Conservation (phyloP, 2,113 vertebrate genomes). For the Petrocephalus microphthalmus region DNA sequence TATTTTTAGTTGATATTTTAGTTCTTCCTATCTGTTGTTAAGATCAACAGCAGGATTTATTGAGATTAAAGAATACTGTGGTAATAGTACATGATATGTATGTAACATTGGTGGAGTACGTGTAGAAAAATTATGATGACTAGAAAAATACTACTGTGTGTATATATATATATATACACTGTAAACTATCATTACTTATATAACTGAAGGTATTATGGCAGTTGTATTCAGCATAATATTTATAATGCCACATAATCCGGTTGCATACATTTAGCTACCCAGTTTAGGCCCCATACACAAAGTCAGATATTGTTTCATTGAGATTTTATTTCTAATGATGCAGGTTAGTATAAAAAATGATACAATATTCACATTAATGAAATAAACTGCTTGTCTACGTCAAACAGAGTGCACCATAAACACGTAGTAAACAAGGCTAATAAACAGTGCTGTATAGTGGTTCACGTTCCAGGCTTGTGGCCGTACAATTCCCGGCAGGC, state of each 20-base stretch:
- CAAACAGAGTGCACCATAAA: not conserved
- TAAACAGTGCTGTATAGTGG: not conserved
- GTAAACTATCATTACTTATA: not conserved
- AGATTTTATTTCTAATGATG: not conserved
- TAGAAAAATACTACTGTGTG: too few species aligned
- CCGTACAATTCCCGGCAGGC: not conserved
- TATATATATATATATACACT: too few species aligned
- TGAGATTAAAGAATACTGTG: not conserved
- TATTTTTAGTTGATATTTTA: not conserved
- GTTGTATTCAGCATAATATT: not conserved
- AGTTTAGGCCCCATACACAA: not conserved
- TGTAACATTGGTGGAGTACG: too few species aligned
- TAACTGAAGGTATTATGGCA: not conserved
- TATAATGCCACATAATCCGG: not conserved
- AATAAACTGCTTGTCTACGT: not conserved
- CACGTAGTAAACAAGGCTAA: not conserved
- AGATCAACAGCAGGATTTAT: not conserved
- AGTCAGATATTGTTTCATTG: not conserved
- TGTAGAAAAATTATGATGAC: too few species aligned
- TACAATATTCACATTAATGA: slow-evolving; percentile 1
- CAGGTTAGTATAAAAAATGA: not conserved
- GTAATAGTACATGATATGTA: not conserved
- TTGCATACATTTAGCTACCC: not conserved
- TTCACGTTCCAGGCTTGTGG: too few species aligned
- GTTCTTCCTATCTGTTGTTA: not conserved